A percentile compares a stretch with the other conserved stretches of the same genome.
Conservation (phyloP, 1,140 invertebrate species). For the Aricia agestis region DNA sequence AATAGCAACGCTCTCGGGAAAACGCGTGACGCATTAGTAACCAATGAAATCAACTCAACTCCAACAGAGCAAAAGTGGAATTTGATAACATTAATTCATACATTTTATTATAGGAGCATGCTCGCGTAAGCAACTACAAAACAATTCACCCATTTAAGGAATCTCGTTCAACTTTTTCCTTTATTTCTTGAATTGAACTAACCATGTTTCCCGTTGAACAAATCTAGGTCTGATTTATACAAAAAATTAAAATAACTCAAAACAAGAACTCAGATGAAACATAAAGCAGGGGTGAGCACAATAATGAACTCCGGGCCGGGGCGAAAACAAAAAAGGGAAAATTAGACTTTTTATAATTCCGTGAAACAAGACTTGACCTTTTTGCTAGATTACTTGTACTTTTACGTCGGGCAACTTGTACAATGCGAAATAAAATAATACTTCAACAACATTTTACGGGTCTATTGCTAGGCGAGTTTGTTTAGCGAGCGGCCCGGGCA, state of each 20-base stretch:
- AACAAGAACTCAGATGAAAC: constrained; percentile 10
- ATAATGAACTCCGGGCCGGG: not conserved
- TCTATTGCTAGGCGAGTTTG: not conserved
- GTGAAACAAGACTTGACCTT: constrained; percentile 14
- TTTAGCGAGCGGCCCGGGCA: too few relatives aligned
- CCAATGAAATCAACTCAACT: too few relatives aligned
- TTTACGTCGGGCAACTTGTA: not conserved
- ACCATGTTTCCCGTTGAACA: not conserved
- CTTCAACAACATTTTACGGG: not conserved
- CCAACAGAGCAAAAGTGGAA: too few relatives aligned
- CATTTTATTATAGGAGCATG: too few relatives aligned
- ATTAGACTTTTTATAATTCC: constrained; percentile 17
- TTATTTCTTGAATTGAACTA: not conserved
- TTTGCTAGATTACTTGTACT: not conserved
- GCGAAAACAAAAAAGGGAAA: constrained; percentile 4
- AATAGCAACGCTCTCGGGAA: too few relatives aligned
- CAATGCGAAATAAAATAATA: not conserved
- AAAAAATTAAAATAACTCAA: constrained; percentile 15
- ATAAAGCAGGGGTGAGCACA: constrained; percentile 10
- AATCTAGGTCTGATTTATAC: not conserved
- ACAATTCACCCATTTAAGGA: too few relatives aligned
- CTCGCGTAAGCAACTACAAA: too few relatives aligned
- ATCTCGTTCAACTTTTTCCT: too few relatives aligned
- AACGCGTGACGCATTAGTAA: too few relatives aligned
- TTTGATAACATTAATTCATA: too few relatives aligned